phyloP scores from a whole-genome alignment of 1,140 invertebrate genomes.

The Berghia stephanieae region DNA sequence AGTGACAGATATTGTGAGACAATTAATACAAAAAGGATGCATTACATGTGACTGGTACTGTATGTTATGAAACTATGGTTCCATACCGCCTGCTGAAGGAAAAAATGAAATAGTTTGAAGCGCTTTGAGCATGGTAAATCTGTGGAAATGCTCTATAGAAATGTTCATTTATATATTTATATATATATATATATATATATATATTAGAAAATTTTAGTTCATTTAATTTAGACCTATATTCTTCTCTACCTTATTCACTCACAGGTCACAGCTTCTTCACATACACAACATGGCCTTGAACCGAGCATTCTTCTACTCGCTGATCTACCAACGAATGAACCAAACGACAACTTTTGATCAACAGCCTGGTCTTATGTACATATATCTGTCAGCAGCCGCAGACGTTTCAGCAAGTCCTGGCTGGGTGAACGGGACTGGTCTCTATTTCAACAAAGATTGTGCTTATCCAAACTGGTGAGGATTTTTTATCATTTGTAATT shows the following conservation, averaged over 20 bases:
- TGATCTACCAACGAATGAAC: slow-evolving; percentile 80
- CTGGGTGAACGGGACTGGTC: slow-evolving; percentile 88
- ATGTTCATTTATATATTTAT: too few species aligned
- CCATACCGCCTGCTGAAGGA: too few species aligned
- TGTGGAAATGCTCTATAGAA: too few species aligned
- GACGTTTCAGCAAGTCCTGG: slow-evolving; percentile 91
- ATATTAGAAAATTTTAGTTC: background rate
- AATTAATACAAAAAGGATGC: too few species aligned
- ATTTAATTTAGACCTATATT: too few species aligned
- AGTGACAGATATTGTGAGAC: too few species aligned
- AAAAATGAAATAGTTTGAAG: too few species aligned
- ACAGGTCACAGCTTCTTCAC: slow-evolving; percentile 83
- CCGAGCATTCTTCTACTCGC: slow-evolving; percentile 89
- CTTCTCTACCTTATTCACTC: too few species aligned
- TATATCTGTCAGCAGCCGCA: slow-evolving; percentile 92
- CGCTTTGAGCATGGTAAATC: too few species aligned
- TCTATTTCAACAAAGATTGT: slow-evolving; percentile 94
- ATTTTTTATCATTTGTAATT: background rate
- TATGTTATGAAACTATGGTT: too few species aligned
- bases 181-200: too few species aligned
- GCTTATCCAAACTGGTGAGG: slow-evolving; percentile 86
- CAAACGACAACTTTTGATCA: slow-evolving; percentile 72
- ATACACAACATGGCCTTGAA: slow-evolving; percentile 95
- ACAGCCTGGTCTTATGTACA: slow-evolving; percentile 98
- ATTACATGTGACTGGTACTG: too few species aligned